Conservation (phyloP, 1,140 invertebrate species). For the Drosophila chauvacae region DNA sequence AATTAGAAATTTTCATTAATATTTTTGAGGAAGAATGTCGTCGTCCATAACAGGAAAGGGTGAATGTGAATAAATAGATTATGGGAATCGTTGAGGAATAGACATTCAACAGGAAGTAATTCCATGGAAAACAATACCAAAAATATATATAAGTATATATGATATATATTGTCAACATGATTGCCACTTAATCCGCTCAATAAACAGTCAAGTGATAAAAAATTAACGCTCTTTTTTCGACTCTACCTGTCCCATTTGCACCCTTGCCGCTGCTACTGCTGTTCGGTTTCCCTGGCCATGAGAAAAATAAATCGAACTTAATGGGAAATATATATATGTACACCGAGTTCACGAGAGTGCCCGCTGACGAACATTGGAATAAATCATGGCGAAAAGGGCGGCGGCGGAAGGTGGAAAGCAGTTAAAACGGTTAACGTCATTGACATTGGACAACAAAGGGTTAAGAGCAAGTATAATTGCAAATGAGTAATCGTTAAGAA, state of each 20-base stretch:
- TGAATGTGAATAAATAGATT: not conserved
- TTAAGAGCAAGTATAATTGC: slow-evolving; percentile 43
- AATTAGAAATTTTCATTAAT: slow-evolving; percentile 49
- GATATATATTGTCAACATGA: slow-evolving; percentile 21
- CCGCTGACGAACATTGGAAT: slow-evolving; percentile 6
- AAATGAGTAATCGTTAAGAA: slow-evolving; percentile 45
- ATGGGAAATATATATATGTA: slow-evolving; percentile 25
- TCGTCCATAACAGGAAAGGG: not conserved
- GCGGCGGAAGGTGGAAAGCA: not conserved
- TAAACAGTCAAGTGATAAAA: slow-evolving; percentile 47
- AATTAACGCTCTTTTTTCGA: slow-evolving; percentile 29
- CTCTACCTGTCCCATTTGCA: not conserved
- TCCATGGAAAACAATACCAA: slow-evolving; percentile 9
- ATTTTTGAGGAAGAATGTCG: slow-evolving; percentile 19
- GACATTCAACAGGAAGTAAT: slow-evolving; percentile 21
- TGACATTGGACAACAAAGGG: slow-evolving; percentile 48
- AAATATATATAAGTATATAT: not conserved
- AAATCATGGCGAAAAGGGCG: slow-evolving; percentile 24
- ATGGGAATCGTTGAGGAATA: not conserved
- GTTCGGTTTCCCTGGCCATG: slow-evolving; percentile 4
- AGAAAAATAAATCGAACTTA: slow-evolving; percentile 27
- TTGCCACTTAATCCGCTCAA: slow-evolving; percentile 45
- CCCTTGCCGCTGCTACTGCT: not conserved
- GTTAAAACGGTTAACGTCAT: slow-evolving; percentile 42
- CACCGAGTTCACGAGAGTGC: slow-evolving; percentile 13